A percentile compares a stretch with the other conserved stretches of the same genome.
These are phyloP conservation scores for Hyles vespertilio DNA, from an alignment of 1,140 invertebrate species.

Conservation along the genomic window DNA sequence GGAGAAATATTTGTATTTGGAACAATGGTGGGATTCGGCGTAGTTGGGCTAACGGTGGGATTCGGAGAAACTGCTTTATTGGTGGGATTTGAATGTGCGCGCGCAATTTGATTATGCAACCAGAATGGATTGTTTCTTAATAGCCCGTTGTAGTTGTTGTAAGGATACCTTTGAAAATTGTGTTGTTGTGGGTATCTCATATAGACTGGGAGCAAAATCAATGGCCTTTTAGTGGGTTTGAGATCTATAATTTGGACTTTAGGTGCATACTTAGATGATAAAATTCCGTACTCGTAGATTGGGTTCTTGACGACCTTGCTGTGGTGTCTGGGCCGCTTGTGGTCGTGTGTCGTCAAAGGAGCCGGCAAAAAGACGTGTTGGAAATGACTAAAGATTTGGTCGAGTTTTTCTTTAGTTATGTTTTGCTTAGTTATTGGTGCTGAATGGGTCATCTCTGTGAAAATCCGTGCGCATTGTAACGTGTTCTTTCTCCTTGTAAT, in stretches of 20 bases:
- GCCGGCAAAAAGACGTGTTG: slow-evolving; percentile 32
- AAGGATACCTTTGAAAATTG: slow-evolving; percentile 2
- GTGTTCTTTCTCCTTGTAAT: slow-evolving; percentile 32
- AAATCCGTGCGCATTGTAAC: slow-evolving; percentile 37
- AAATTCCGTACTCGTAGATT: slow-evolving; percentile 40
- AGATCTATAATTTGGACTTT: slow-evolving; percentile 38
- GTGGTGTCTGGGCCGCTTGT: slow-evolving; percentile 2
- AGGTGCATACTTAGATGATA: slow-evolving; percentile 34
- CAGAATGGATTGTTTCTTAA: slow-evolving; percentile 23
- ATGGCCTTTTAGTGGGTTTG: slow-evolving; percentile 29
- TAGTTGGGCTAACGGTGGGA: not conserved
- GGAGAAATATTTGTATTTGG: not conserved
- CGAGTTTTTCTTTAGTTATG: slow-evolving; percentile 21
- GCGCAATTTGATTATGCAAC: slow-evolving; percentile 16
- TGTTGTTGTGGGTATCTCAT: slow-evolving; percentile 8
- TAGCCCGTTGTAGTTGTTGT: slow-evolving; percentile 25
- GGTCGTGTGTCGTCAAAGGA: not conserved
- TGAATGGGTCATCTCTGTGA: slow-evolving; percentile 31
- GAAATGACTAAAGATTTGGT: slow-evolving; percentile 32
- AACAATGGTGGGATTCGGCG: not conserved
- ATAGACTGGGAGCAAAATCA: slow-evolving; percentile 48
- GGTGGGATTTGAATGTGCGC: slow-evolving; percentile 4
- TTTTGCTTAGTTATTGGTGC: slow-evolving; percentile 21
- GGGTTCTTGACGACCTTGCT: slow-evolving; percentile 26
- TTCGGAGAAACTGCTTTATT: slow-evolving; percentile 7